A percentile compares a stretch with the other conserved stretches of the same genome.
These are phyloP conservation scores for Heterohyrax brucei DNA, from an alignment of 2,797 vertebrate species.

Conservation along the genomic window DNA sequence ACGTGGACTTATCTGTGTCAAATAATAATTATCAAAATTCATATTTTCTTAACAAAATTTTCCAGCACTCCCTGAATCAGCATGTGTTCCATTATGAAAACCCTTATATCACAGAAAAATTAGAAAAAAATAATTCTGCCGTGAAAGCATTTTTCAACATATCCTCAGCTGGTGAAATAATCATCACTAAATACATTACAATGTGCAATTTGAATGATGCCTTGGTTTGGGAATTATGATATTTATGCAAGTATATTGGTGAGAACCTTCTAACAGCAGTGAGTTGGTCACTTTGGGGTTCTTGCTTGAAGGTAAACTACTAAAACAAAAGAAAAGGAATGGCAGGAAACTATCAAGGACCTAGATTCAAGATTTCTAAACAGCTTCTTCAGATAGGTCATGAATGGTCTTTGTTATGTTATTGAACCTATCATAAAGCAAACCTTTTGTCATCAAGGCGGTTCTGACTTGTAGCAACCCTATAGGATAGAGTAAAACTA, in stretches of 20 bases:
- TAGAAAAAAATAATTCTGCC: too few species aligned
- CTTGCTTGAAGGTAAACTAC: neutral
- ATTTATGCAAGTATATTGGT: neutral
- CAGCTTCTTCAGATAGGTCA: neutral
- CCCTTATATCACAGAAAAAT: too few species aligned
- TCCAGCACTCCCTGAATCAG: too few species aligned
- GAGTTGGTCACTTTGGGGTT: neutral
- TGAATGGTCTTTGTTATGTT: neutral
- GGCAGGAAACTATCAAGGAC: neutral
- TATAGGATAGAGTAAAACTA: too few species aligned
- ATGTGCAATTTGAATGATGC: neutral
- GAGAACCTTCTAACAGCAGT: neutral
- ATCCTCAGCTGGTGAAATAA: neutral
- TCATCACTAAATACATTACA: neutral
- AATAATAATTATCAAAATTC: too few species aligned
- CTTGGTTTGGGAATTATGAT: neutral
- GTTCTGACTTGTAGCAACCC: too few species aligned
- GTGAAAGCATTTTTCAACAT: neutral
- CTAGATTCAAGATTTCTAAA: neutral
- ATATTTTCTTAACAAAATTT: too few species aligned
- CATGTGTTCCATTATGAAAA: too few species aligned
- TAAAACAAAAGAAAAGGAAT: neutral
- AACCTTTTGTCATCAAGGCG: too few species aligned
- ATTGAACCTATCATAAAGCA: neutral
- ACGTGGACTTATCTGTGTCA: too few species aligned